Base-by-base conservation (phyloP, 2,888 invertebrate species). In the Auanema freiburgensis region DNA sequence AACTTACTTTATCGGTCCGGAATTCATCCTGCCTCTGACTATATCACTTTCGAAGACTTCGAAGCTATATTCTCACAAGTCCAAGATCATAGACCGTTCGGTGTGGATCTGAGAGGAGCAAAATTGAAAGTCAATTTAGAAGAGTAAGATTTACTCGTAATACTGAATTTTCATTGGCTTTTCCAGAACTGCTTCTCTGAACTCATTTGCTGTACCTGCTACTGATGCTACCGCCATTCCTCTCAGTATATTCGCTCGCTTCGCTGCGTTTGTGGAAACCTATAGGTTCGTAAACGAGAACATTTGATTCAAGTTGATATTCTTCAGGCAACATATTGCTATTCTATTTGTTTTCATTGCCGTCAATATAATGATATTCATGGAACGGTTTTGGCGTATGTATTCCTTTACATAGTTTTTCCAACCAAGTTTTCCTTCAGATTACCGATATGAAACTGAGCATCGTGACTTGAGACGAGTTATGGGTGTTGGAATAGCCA, bases 401-500 rank as follows among this genome's bases (percentile, higher is more conserved):
- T 87, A 66, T 60, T 63, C 46, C 21, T 18, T 18, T 5, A 10
- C 21, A 43, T 43, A 10, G 46, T 46, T 46, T 10, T 10, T 46
- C 46, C 10, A 16, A 46, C 10, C 4, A 46, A 46, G 10, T 10
- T 46, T 21, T 5, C 16, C 4, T 74, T 25, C 65, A 91, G 91
- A 93, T 86, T 95, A 95, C 84, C 92, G 93, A 0, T 94, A 94
- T 84, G 92, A 95, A 91, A 90, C 93, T 0, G 95, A 96, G 83
- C 94, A 95, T 85, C 90, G 93, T 24, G 95, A 96, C 85, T 86
- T 96, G 74, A 88, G 95, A 1, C 93, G 95, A 82, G 94, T 96
- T 50, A 95, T 96, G 95, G 95, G 95, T 1, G 92, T 93, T 1
- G 94, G 95, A 0, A 95, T 95, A 56, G 94, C 94, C 8, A 92